Base-by-base conservation (phyloP, 2,113 vertebrate genomes). In the Tachysurus vachellii region DNA sequence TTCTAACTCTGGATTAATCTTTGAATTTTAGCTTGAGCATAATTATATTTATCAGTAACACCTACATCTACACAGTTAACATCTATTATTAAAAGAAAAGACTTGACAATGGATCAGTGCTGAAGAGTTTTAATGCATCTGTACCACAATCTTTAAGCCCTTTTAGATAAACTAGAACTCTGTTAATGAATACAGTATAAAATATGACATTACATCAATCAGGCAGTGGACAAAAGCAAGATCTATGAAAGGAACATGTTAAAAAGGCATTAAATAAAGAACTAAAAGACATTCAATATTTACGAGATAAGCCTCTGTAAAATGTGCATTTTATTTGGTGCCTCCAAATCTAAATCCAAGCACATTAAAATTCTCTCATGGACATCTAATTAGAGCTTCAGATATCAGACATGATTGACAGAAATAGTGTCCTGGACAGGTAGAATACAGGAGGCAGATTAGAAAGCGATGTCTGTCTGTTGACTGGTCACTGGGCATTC, bases 401-500 rank as follows among this genome's bases (percentile, higher is more conserved):
- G 57, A 23, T 8, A 54, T 44, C 17, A 56, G n/a, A 19, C 19
- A n/a, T 36, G 62, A 84, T 4, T 50, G 47, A 47, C 23, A 59
- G 44, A 1, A 26, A 26, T 23, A 85, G 75, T 84, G 42, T 70
- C 47, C 28, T 68, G 19, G 21, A 23, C 7, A 44, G 87, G 73
- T 31, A 31, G 3, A 17, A 17, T 62, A 4, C 13, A 42, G 50
- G 56, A 21, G 4, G 62, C 42, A 47, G 87, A 36, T 54, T 44
- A 80, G 31, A n/a, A 54, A 42, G 81, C 21, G 21, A 28, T 9
- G 23, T 68, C 85, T 57, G 14, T 2, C 9, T 66, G 13, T 77
- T 66, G 89, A 76, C 16, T 89, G 13, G 16, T 88, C 92, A 95
- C 90, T 92, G 93, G 59, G 93, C 93, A 92, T 86, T 92, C 88